These are phyloP conservation scores for Geococcyx californianus DNA, from an alignment of 2,113 vertebrate species.

Conservation along the genomic window DNA sequence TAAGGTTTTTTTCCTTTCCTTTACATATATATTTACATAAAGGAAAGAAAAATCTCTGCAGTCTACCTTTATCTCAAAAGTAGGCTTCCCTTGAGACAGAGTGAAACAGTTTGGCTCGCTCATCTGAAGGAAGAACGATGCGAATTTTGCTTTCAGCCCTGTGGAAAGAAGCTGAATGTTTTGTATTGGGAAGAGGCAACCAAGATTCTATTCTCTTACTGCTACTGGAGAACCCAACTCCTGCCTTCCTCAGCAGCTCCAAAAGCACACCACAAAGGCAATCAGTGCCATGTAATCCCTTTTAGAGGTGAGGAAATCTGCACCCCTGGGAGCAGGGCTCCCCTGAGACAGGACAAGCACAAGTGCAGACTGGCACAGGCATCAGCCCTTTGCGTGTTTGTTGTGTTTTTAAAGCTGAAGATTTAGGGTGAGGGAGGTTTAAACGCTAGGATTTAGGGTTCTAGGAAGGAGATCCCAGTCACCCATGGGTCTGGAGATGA, in stretches of 20 bases:
- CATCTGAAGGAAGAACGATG: neutral
- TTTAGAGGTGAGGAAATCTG: neutral
- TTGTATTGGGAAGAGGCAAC: neutral
- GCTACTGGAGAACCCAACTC: neutral
- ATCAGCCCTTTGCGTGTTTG: neutral
- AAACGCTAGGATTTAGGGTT: neutral
- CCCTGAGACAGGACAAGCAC: fast-evolving
- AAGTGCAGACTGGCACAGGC: neutral
- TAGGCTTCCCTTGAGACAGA: neutral
- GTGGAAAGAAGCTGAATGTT: neutral
- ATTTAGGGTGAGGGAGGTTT: neutral
- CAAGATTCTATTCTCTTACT: neutral
- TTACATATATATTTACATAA: neutral
- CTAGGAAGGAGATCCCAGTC: neutral
- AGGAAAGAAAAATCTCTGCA: neutral
- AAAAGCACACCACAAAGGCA: neutral
- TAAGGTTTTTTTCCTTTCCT: neutral
- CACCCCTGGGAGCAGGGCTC: neutral
- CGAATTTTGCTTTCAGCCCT: neutral
- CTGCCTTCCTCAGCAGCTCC: neutral
- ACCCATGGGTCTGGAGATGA: neutral
- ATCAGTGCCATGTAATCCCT: neutral
- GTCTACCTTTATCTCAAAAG: neutral
- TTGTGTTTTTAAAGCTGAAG: neutral
- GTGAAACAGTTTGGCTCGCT: neutral